Percentiles rank a stretch among this genome's conserved stretches.
phyloP scores from a whole-genome alignment of 2,113 vertebrate genomes.

The Ceratotherium simum region DNA sequence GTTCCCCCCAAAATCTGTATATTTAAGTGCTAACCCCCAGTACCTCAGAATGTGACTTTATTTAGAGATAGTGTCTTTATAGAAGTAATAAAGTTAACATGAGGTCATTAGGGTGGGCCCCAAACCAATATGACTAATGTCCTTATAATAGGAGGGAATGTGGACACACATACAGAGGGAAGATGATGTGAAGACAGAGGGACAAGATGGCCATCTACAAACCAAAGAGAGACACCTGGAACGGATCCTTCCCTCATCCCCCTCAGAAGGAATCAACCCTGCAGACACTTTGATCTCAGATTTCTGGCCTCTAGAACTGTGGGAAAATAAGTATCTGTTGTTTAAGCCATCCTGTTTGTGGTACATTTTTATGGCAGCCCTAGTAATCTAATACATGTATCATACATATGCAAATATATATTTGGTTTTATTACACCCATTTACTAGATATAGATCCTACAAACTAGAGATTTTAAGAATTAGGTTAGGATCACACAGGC shows the following conservation, averaged over 20 bases:
- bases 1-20: not conserved
- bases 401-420: not conserved
- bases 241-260: not conserved
- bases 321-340: not conserved
- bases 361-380: not conserved
- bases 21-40: not conserved
- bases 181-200: not conserved
- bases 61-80: not conserved
- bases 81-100: slow-evolving; percentile 15
- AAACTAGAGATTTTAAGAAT: slow-evolving; percentile 33
- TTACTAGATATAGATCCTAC: not conserved
- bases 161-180: not conserved
- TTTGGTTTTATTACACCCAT: not conserved
- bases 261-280: not conserved
- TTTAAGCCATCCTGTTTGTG: not conserved
- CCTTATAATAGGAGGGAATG: not conserved
- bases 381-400: not conserved
- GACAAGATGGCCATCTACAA: not conserved
- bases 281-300: not conserved
- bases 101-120: not conserved
- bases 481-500: not conserved
- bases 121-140: not conserved
- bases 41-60: not conserved
- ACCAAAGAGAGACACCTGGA: not conserved
- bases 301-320: not conserved